Conservation (phyloP, 2,797 vertebrate genomes). For the Enteromius thamalakanensis region DNA sequence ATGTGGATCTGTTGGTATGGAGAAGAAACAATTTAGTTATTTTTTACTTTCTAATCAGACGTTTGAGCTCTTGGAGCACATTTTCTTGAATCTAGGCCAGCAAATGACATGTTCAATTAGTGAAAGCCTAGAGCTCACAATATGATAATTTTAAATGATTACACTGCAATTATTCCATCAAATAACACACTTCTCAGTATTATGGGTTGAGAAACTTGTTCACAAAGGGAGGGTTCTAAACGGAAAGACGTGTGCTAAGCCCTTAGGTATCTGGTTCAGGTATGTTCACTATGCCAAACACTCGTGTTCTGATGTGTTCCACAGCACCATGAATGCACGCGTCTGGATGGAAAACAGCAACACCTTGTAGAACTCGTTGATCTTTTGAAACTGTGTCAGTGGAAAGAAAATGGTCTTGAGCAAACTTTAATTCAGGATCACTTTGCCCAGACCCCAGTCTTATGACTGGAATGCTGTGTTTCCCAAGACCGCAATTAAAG, state of each 20-base stretch:
- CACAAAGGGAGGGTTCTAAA: neutral
- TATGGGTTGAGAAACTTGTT: neutral
- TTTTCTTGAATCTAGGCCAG: conserved; percentile 12
- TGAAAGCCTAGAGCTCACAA: neutral
- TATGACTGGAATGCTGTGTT: conserved; percentile 50
- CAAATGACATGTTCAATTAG: neutral
- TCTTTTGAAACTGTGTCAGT: conserved; percentile 8
- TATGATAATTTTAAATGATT: neutral
- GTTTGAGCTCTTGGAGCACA: neutral
- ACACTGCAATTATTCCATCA: neutral
- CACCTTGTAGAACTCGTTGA: neutral
- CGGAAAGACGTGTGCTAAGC: neutral
- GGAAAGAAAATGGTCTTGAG: neutral
- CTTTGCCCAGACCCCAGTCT: conserved; percentile 32
- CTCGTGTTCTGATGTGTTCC: conserved; percentile 10
- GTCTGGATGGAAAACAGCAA: conserved; percentile 16
- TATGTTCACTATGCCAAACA: conserved; percentile 35
- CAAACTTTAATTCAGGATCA: conserved; percentile 41
- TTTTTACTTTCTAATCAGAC: neutral
- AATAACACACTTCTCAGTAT: neutral
- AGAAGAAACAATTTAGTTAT: neutral
- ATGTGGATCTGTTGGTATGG: conserved; percentile 88
- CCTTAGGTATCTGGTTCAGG: conserved; percentile 30
- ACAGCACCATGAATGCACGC: neutral
- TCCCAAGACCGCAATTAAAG: conserved; percentile 46